These are phyloP conservation scores for Sipha maydis DNA, from an alignment of 2,888 invertebrate genomes.

Conservation along the genomic window DNA sequence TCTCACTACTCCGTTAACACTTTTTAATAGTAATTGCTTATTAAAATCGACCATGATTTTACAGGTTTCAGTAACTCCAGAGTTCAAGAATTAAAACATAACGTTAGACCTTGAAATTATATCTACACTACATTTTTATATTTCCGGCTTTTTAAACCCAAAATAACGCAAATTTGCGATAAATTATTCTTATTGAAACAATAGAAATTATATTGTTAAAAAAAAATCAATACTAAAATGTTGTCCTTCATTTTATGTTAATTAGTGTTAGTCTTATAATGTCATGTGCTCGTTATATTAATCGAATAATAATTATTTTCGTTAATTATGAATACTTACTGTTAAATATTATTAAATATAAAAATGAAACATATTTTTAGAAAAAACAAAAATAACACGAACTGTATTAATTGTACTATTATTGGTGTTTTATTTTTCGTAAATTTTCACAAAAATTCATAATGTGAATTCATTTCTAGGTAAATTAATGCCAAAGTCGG, in stretches of 20 bases:
- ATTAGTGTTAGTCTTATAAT: background rate
- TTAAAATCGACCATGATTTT: constrained; percentile 53
- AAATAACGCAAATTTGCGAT: background rate
- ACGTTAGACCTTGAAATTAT: constrained; percentile 34
- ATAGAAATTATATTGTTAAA: background rate
- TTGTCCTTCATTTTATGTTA: background rate
- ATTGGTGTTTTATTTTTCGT: background rate
- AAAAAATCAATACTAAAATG: background rate
- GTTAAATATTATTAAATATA: background rate
- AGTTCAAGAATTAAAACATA: constrained; percentile 28
- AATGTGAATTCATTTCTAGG: background rate
- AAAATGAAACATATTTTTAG: background rate
- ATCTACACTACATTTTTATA: constrained; percentile 9
- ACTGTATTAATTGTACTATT: background rate
- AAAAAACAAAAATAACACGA: background rate
- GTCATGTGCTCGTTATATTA: background rate
- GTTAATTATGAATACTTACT: background rate
- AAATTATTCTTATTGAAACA: constrained; percentile 5
- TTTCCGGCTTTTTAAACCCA: constrained; percentile 42
- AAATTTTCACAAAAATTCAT: background rate
- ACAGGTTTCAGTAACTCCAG: constrained; percentile 34
- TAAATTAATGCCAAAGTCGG: background rate
- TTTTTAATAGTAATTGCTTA: background rate
- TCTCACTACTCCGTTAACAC: constrained; percentile 1
- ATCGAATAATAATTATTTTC: background rate